phyloP scores from a whole-genome alignment of 2,797 vertebrate species.

The Crocidura indochinensis region DNA sequence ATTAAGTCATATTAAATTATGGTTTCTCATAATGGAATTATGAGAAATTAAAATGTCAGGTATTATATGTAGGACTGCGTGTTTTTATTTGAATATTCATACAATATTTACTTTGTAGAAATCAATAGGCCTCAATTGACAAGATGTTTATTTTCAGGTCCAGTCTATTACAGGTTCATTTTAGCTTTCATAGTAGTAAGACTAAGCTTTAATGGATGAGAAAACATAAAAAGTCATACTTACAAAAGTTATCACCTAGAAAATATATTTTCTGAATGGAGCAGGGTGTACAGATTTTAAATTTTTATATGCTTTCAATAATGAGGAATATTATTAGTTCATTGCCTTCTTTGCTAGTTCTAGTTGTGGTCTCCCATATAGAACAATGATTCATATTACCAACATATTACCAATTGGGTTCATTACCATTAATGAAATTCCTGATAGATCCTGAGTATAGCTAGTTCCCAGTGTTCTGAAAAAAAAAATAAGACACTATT shows the following conservation, averaged over 20 bases:
- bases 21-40: no score
- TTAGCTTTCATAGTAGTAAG: conserved; percentile 46
- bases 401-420: neutral
- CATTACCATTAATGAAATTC: neutral
- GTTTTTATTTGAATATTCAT: conserved; percentile 23
- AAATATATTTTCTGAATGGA: conserved; percentile 28
- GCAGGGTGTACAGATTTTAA: neutral
- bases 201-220: conserved; percentile 16
- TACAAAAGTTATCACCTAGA: conserved; percentile 46
- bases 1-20: no score
- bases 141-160: conserved; percentile 49
- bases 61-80: neutral
- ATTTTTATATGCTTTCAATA: conserved; percentile 46
- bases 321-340: neutral
- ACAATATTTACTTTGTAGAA: conserved; percentile 5
- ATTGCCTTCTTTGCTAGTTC: neutral
- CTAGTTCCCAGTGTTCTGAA: neutral
- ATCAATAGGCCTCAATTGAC: conserved; percentile 17
- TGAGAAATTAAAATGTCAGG: conserved; percentile 22
- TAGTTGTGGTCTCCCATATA: neutral
- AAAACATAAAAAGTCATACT: conserved; percentile 41
- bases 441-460: neutral
- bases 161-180: conserved; percentile 42
- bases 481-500: neutral
- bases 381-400: neutral